Percentiles rank a stretch among this genome's conserved stretches.
Conservation (phyloP, 2,113 vertebrate species). For the Entosphenus tridentatus region DNA sequence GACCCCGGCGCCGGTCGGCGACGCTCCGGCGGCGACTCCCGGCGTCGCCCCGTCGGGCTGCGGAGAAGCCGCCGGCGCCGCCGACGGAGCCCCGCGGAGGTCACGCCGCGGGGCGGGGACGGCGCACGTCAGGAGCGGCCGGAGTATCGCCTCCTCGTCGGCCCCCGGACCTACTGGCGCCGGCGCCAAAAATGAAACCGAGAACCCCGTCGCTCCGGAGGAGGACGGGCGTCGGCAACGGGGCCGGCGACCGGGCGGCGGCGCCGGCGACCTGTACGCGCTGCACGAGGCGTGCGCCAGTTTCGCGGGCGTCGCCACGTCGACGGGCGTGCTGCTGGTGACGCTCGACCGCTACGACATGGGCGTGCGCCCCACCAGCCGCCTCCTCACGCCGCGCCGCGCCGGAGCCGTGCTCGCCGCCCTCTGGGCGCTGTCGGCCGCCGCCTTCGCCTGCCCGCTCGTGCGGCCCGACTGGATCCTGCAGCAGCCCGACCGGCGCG, state of each 20-base stretch:
- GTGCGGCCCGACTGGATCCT: conserved; percentile 35
- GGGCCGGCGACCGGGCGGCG: conserved; percentile 15
- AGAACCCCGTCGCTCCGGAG: too few species aligned
- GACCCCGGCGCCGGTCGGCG: too few species aligned
- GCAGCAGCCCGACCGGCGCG: conserved; percentile 12
- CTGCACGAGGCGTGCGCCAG: conserved; percentile 43
- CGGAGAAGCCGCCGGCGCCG: too few species aligned
- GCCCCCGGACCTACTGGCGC: too few species aligned
- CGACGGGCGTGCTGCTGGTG: conserved; percentile 37
- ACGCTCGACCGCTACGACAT: conserved; percentile 40
- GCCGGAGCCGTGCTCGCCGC: conserved; percentile 26
- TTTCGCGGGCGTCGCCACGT: conserved; percentile 36
- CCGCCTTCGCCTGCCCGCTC: conserved; percentile 38
- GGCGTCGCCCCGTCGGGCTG: too few species aligned
- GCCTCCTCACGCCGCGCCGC: conserved; percentile 28
- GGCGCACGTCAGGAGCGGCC: too few species aligned
- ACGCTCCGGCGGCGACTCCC: too few species aligned
- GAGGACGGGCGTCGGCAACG: too few species aligned
- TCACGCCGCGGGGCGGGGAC: too few species aligned
- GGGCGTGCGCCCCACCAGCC: conserved; percentile 35
- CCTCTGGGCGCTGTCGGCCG: conserved; percentile 33
- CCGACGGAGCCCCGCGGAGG: too few species aligned
- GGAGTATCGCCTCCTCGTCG: too few species aligned
- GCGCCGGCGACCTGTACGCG: conserved; percentile 33
- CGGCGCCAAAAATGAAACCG: too few species aligned